Evolutionary conservation across 2,888 invertebrate genomes (phyloP), one percentile per base, ranked within the genome.

Genomic region (Limnephilus auricula): DNA sequence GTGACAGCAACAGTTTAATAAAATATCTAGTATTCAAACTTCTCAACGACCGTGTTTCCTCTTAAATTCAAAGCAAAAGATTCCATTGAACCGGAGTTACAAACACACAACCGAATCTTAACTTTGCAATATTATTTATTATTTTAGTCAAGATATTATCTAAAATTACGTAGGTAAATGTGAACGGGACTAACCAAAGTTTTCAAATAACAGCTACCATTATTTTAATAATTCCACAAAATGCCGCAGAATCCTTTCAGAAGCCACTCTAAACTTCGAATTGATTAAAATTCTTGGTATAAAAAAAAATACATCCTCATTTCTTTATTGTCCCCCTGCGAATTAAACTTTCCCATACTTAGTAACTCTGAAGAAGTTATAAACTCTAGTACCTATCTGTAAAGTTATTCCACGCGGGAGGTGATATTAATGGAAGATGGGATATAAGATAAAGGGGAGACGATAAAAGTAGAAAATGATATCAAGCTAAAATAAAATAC

Each of bases 251-350:
- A 80, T 32, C 80, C 32, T 80, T 13, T 83, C 18, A 34, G 18
- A 86, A 86, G 45, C 31, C 85, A 50, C 50, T 45, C 4, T 13
- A 45, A 86, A 50, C 65, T 86, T 86, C 18, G 32, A n/a, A 30
- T 86, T 86, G 86, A 86, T 86, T 86, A 86, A 86, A 86, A 86
- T 86, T 86, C 45, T 86, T 45, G 45, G 45, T 31, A 31, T 15
- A 45, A 86, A 50, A 86, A 50, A 31, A 86, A 86, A 86, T 45
- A 45, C 40, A 12, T 45, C 65, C 86, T 50, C 83, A 37, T 86
- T 86, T 78, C 65, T 79, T 88, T 79, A 88, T 88, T 88, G 87
- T 86, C 86, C 87, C 87, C 79, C n/a, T n/a, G 87, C 78, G 87
- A 88, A 88, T 88, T 88, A 78, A 88, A 88, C 34, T 88, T 88